A percentile compares a stretch with the other conserved stretches of the same genome.
These are phyloP conservation scores for Pluvialis apricaria DNA, from an alignment of 2,113 vertebrate genomes.

Conservation along the genomic window DNA sequence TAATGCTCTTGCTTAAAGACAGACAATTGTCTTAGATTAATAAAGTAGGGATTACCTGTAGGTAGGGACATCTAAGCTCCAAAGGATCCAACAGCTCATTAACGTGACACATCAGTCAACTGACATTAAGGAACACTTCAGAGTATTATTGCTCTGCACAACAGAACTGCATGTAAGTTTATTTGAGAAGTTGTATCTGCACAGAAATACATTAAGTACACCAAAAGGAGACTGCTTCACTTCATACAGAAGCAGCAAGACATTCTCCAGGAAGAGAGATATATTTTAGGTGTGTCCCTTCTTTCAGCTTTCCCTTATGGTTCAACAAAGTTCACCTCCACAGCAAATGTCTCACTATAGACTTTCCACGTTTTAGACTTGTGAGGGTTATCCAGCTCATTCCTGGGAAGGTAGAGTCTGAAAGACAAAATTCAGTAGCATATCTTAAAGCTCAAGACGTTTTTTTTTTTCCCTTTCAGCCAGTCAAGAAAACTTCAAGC, in stretches of 20 bases:
- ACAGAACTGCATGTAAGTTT: conserved; percentile 47
- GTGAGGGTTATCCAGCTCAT: conserved; percentile 93
- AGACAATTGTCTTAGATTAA: background rate
- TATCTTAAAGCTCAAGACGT: background rate
- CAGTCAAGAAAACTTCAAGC: background rate
- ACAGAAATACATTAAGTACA: conserved; percentile 3
- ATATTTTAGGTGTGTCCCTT: background rate
- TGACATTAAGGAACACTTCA: background rate
- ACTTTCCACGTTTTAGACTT: conserved; percentile 88
- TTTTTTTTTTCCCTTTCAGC: background rate
- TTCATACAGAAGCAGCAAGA: background rate
- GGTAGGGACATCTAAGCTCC: background rate
- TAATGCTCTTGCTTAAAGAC: background rate
- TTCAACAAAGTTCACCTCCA: conserved; percentile 78
- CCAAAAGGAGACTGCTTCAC: background rate
- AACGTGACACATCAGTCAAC: background rate
- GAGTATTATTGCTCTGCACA: conserved; percentile 29
- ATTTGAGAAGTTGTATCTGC: conserved; percentile 22
- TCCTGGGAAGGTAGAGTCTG: conserved; percentile 87
- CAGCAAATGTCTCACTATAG: conserved; percentile 86
- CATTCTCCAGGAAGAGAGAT: background rate
- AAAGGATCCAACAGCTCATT: background rate
- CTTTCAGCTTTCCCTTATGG: background rate
- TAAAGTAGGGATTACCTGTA: background rate
- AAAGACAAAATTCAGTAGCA: conserved; percentile 7